Evolutionary conservation across 2,888 invertebrate species (phyloP).

Genomic region (Belgica antarctica): DNA sequence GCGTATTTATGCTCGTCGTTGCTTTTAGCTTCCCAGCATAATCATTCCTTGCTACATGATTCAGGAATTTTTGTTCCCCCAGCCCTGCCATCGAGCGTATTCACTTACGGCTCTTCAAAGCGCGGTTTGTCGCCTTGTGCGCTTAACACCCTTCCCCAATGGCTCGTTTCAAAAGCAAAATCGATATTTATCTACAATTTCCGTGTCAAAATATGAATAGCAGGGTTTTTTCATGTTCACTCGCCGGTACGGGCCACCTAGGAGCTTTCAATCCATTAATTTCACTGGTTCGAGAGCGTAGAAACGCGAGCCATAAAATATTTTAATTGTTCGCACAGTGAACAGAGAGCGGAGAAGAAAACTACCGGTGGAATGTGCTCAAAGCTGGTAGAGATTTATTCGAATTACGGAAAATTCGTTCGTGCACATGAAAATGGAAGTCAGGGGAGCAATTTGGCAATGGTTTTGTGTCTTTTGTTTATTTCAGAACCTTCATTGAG

Average conservation of each 20-base stretch:
- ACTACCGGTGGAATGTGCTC: background rate
- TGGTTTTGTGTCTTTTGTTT: too few relatives aligned
- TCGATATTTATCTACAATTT: conserved; percentile 44
- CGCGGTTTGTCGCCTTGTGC: conserved; percentile 2
- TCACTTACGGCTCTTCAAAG: too few relatives aligned
- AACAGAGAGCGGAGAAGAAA: background rate
- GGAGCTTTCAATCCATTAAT: conserved; percentile 20
- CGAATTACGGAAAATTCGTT: conserved; percentile 1
- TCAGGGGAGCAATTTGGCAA: too few relatives aligned
- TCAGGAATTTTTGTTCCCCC: conserved; percentile 33
- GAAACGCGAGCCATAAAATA: background rate
- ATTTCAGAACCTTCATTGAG: too few relatives aligned
- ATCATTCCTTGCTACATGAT: conserved; percentile 39
- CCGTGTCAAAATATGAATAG: conserved; percentile 41
- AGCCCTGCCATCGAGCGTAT: background rate
- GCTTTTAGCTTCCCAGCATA: background rate
- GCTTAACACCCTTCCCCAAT: conserved; percentile 16
- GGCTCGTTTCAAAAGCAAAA: conserved; percentile 16
- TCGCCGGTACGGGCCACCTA: conserved; percentile 24
- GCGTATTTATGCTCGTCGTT: background rate
- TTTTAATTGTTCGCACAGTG: conserved; percentile 28
- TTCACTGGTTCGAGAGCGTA: conserved; percentile 22
- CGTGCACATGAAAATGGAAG: too few relatives aligned
- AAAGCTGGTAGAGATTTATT: background rate
- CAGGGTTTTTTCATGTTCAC: background rate